phyloP scores from a whole-genome alignment of 2,797 vertebrate genomes.

The Xyrichtys novacula region DNA sequence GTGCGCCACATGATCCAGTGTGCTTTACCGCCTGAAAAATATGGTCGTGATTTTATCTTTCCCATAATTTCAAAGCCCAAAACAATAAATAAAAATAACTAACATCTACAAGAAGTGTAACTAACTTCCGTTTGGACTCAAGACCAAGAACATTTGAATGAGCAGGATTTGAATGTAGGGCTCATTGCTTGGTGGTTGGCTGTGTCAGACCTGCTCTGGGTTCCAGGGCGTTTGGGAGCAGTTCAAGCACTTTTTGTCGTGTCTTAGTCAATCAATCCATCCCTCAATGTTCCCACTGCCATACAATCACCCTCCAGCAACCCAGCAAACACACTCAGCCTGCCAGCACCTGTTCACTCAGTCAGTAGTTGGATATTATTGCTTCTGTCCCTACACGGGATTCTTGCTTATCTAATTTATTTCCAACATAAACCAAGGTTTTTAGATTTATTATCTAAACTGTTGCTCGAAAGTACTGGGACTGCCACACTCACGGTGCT shows the following conservation, averaged over 20 bases:
- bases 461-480: conserved; percentile 60
- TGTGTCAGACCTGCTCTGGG: conserved; percentile 37
- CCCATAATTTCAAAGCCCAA: no score
- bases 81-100: not conserved
- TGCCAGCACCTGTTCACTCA: conserved; percentile 35
- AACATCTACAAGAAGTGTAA: not conserved
- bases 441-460: conserved; percentile 44
- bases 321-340: conserved; percentile 31
- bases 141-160: conserved; percentile 16
- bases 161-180: conserved; percentile 23
- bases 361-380: conserved; percentile 31
- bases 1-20: no score
- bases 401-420: conserved; percentile 15
- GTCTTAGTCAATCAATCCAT: conserved; percentile 56
- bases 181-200: conserved; percentile 32
- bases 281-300: conserved; percentile 33
- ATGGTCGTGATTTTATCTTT: no score
- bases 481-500: conserved; percentile 45
- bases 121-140: conserved; percentile 8
- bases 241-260: conserved; percentile 46
- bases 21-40: no score
- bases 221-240: conserved; percentile 37
- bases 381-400: conserved; percentile 1
- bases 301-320: conserved; percentile 39
- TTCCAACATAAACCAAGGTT: conserved; percentile 26